A percentile compares a stretch with the other conserved stretches of the same genome.
Evolutionary conservation across 2,113 vertebrate genomes (phyloP).

Genomic region (Oreocharis arfaki): DNA sequence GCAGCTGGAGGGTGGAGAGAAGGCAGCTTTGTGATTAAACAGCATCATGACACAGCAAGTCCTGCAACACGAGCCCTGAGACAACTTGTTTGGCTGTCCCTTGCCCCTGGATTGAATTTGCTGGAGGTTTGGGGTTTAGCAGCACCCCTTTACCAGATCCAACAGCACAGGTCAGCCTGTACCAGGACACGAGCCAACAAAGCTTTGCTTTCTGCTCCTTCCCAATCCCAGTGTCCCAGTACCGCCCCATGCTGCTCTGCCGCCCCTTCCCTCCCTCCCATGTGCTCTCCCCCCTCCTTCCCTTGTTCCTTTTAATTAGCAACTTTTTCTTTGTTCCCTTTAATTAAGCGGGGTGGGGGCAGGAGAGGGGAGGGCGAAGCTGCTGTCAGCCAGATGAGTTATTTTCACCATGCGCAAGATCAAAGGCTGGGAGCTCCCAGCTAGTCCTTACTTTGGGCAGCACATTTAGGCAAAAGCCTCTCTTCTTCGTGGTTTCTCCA

Average conservation of each 20-base stretch:
- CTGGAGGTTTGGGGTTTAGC: neutral
- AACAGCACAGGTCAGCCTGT: neutral
- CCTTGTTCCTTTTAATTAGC: constrained; percentile 55
- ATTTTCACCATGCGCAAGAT: neutral
- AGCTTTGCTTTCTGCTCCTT: neutral
- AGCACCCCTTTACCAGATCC: neutral
- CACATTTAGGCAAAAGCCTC: neutral
- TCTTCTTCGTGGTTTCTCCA: neutral
- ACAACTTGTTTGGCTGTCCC: fast-evolving
- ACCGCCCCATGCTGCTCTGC: neutral
- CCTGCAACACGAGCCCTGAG: neutral
- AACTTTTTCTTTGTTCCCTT: constrained; percentile 53
- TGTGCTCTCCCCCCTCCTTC: neutral
- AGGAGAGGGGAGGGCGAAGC: neutral
- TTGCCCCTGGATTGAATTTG: neutral
- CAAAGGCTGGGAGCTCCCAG: neutral
- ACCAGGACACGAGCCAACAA: fast-evolving
- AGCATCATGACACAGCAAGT: fast-evolving
- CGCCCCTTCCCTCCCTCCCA: neutral
- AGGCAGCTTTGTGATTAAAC: neutral
- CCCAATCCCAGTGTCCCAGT: neutral
- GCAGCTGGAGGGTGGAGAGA: neutral
- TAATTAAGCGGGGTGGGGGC: constrained; percentile 47
- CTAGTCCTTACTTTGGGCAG: neutral
- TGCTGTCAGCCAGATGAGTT: constrained; percentile 43